Conservation (phyloP, 2,797 vertebrate species). For the Typhlichthys eigenmanni region DNA sequence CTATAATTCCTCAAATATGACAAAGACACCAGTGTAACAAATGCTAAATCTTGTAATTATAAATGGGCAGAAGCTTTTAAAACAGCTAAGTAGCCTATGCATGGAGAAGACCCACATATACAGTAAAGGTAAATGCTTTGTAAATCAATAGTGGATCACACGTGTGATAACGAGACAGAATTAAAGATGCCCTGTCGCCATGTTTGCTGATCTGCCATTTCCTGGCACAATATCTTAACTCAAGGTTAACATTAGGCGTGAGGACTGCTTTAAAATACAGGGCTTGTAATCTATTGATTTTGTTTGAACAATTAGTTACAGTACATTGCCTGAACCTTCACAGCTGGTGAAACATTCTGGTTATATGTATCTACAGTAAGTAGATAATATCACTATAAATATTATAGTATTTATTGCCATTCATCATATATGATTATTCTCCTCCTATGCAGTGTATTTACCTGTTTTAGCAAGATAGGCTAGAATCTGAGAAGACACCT, state of each 20-base stretch:
- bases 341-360: too few species aligned
- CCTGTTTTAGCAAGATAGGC: constrained; percentile 4
- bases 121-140: constrained; percentile 35
- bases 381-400: too few species aligned
- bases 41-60: constrained; percentile 26
- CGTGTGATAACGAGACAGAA: constrained; percentile 24
- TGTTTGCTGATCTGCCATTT: constrained; percentile 30
- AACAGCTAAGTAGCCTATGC: constrained; percentile 22
- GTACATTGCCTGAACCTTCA: neutral
- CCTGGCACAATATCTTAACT: constrained; percentile 1
- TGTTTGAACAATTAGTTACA: constrained; percentile 4
- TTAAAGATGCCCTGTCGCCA: constrained; percentile 38
- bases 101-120: constrained; percentile 26
- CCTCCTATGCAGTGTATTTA: neutral
- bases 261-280: neutral
- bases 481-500: constrained; percentile 1
- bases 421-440: too few species aligned
- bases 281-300: neutral
- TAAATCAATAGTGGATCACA: constrained; percentile 59
- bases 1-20: constrained; percentile 31
- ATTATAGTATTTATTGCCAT: too few species aligned
- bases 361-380: too few species aligned
- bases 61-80: constrained; percentile 32
- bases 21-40: constrained; percentile 18
- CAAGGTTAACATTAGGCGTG: neutral